A percentile compares a stretch with the other conserved stretches of the same genome.
Conservation (phyloP, 2,888 invertebrate species). For the Horisme vitalbata region DNA sequence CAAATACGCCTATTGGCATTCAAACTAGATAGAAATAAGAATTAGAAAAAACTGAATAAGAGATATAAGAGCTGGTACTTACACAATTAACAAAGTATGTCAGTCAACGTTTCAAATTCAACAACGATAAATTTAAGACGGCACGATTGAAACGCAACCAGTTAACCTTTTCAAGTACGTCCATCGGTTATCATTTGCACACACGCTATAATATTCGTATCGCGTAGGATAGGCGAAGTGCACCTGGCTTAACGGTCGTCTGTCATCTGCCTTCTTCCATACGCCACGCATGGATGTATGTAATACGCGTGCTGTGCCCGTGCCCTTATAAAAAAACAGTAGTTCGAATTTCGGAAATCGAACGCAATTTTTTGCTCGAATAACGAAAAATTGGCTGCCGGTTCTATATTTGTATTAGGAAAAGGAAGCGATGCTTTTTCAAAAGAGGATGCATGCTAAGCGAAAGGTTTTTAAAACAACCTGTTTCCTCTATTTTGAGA, state of each 20-base stretch:
- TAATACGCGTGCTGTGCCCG: slow-evolving; percentile 63
- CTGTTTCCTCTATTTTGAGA: too few species aligned
- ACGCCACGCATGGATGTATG: slow-evolving; percentile 74
- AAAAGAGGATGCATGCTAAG: too few species aligned
- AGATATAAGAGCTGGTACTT: too few species aligned
- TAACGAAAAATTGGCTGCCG: slow-evolving; percentile 38
- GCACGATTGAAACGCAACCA: slow-evolving; percentile 25
- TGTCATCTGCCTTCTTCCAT: slow-evolving; percentile 78
- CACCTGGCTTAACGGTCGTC: slow-evolving; percentile 82
- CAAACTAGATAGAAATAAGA: too few species aligned
- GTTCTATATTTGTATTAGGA: slow-evolving; percentile 29
- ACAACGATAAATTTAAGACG: slow-evolving; percentile 12
- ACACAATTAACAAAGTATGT: too few species aligned
- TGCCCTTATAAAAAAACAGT: slow-evolving; percentile 41
- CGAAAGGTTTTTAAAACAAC: too few species aligned
- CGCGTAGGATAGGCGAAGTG: slow-evolving; percentile 36
- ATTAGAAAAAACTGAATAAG: too few species aligned
- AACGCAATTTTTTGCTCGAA: slow-evolving; percentile 35
- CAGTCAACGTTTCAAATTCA: not conserved
- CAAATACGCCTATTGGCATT: too few species aligned
- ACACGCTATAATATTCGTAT: slow-evolving; percentile 17
- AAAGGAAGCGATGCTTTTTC: not conserved
- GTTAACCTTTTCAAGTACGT: slow-evolving; percentile 26
- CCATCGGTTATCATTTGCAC: slow-evolving; percentile 25
- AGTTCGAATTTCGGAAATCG: slow-evolving; percentile 38